Evolutionary conservation across 1,140 invertebrate species (phyloP).

Genomic region (Drosophila mauritiana): DNA sequence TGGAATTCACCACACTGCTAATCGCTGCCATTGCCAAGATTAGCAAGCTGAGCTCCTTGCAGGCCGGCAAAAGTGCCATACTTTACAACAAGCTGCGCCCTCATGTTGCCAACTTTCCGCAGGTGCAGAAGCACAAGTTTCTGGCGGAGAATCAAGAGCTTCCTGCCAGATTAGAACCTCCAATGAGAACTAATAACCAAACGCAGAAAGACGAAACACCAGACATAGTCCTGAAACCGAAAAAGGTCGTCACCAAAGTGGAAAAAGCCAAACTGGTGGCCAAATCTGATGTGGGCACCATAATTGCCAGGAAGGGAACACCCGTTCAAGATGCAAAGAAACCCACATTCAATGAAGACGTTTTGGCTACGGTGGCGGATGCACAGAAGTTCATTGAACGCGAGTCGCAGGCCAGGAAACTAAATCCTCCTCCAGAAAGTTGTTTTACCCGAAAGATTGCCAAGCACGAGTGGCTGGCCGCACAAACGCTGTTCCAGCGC

Average conservation of each 20-base stretch:
- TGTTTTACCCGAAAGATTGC: slow-evolving; percentile 60
- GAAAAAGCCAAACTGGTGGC: slow-evolving; percentile 47
- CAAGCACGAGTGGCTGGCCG: slow-evolving; percentile 72
- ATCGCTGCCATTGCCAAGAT: slow-evolving; percentile 75
- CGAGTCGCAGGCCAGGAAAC: slow-evolving; percentile 56
- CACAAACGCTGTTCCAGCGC: slow-evolving; percentile 63
- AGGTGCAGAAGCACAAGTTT: slow-evolving; percentile 53
- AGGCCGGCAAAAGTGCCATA: slow-evolving; percentile 48
- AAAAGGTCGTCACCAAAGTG: slow-evolving; percentile 45
- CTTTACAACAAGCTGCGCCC: slow-evolving; percentile 61
- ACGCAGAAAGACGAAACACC: neutral
- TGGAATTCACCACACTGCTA: slow-evolving; percentile 64
- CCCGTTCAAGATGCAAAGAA: neutral
- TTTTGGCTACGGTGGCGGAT: slow-evolving; percentile 50
- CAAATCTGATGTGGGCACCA: slow-evolving; percentile 59
- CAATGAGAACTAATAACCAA: neutral
- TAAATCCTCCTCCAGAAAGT: slow-evolving; percentile 17
- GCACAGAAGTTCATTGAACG: slow-evolving; percentile 61
- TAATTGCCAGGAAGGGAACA: slow-evolving; percentile 32
- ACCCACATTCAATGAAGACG: slow-evolving; percentile 23
- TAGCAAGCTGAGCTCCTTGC: slow-evolving; percentile 46
- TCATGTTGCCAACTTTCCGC: slow-evolving; percentile 47
- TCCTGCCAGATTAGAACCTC: slow-evolving; percentile 20
- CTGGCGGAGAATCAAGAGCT: slow-evolving; percentile 31
- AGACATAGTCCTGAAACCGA: slow-evolving; percentile 7